A percentile compares a stretch with the other conserved stretches of the same genome.
These are phyloP conservation scores for Meliscaeva auricollis DNA, from an alignment of 2,888 invertebrate genomes.

Conservation along the genomic window DNA sequence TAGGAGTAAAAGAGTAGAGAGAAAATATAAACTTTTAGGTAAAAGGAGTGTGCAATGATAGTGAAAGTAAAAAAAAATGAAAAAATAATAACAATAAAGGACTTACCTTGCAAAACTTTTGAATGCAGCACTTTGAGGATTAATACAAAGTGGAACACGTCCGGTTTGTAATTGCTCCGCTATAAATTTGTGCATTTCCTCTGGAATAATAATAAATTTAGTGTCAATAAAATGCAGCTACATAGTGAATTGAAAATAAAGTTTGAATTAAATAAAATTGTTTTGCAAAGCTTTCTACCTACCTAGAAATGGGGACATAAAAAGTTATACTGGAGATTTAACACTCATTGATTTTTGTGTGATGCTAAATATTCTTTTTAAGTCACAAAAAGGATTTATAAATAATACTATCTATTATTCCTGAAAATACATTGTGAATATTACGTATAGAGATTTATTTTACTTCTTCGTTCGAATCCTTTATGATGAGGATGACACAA, in stretches of 20 bases:
- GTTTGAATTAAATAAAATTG: neutral
- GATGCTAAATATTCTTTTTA: neutral
- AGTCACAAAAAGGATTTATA: neutral
- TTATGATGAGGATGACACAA: neutral
- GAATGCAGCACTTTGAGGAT: slow-evolving; percentile 99
- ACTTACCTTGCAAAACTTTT: slow-evolving; percentile 99
- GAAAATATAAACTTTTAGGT: slow-evolving; percentile 27
- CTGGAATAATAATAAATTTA: slow-evolving; percentile 85
- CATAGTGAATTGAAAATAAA: neutral
- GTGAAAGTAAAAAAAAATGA: slow-evolving; percentile 20
- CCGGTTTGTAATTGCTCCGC: slow-evolving; percentile 97
- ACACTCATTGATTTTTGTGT: slow-evolving; percentile 9
- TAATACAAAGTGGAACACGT: slow-evolving; percentile 99
- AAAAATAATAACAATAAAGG: neutral
- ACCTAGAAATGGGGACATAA: neutral
- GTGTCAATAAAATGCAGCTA: neutral
- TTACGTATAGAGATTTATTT: neutral
- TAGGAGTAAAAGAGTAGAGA: slow-evolving; percentile 19
- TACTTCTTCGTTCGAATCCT: neutral
- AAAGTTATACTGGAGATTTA: neutral
- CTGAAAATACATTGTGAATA: neutral
- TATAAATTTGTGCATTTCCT: slow-evolving; percentile 99
- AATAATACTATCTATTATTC: neutral
- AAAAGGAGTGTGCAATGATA: slow-evolving; percentile 29
- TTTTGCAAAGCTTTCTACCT: slow-evolving; percentile 32